A percentile compares a stretch with the other conserved stretches of the same genome.
Evolutionary conservation across 2,888 invertebrate species (phyloP).

Genomic region (Pyrrhia umbra): DNA sequence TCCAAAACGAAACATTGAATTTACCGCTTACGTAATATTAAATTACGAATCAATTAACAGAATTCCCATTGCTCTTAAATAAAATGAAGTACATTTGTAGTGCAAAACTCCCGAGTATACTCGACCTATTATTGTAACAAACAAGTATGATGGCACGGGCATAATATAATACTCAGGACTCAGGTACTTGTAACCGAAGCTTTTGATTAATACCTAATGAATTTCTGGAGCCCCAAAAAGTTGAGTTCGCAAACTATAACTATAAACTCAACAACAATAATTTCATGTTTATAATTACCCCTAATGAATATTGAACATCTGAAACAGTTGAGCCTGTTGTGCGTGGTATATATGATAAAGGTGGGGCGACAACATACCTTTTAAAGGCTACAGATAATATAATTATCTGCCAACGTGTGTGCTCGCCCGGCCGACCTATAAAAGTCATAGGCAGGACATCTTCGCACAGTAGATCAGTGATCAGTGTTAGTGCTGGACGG

Average conservation of each 20-base stretch:
- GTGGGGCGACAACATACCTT: slow-evolving; percentile 72
- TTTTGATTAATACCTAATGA: slow-evolving; percentile 62
- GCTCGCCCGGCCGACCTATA: slow-evolving; percentile 81
- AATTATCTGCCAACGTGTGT: slow-evolving; percentile 61
- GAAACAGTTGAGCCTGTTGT: slow-evolving; percentile 67
- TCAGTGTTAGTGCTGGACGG: slow-evolving; percentile 78
- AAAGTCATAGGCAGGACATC: slow-evolving; percentile 80
- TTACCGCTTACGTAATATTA: neutral
- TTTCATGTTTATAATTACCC: slow-evolving; percentile 73
- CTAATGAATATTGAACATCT: slow-evolving; percentile 79
- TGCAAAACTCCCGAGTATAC: slow-evolving; percentile 5
- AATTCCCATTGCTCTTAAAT: slow-evolving; percentile 4
- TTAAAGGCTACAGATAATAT: slow-evolving; percentile 48
- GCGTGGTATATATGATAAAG: slow-evolving; percentile 56
- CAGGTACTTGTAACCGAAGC: slow-evolving; percentile 29
- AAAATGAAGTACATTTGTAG: neutral
- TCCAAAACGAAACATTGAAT: neutral
- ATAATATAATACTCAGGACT: slow-evolving; percentile 19
- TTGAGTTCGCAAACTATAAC: slow-evolving; percentile 73
- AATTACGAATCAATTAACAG: slow-evolving; percentile 22
- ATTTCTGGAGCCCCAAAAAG: slow-evolving; percentile 61
- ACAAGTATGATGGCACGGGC: slow-evolving; percentile 8
- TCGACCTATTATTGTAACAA: slow-evolving; percentile 7
- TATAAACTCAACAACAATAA: slow-evolving; percentile 71
- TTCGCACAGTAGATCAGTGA: slow-evolving; percentile 76